These are phyloP conservation scores for Troides aeacus DNA, from an alignment of 2,888 invertebrate genomes.

Conservation along the genomic window DNA sequence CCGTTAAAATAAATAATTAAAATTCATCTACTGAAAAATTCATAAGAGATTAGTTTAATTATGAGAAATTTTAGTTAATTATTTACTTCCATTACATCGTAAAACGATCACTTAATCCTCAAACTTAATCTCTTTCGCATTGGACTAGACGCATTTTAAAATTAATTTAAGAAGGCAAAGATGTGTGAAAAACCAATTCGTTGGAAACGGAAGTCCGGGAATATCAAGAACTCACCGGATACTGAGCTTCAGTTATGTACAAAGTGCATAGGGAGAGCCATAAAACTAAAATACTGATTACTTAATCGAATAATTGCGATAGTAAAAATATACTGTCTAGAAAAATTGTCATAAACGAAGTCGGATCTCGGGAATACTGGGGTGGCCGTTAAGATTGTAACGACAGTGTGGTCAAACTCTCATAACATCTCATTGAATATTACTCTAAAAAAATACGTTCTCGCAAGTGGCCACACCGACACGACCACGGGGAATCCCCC, in stretches of 20 bases:
- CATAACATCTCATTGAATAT: constrained; percentile 52
- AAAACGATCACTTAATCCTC: constrained; percentile 61
- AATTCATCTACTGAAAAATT: constrained; percentile 51
- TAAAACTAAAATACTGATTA: constrained; percentile 74
- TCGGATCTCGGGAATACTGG: constrained; percentile 70
- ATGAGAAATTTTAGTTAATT: constrained; percentile 43
- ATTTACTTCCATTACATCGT: constrained; percentile 46
- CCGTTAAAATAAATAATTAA: constrained; percentile 45
- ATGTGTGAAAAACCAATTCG: constrained; percentile 72
- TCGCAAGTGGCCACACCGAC: constrained; percentile 54
- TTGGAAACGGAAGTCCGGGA: constrained; percentile 45
- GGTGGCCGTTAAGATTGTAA: constrained; percentile 39
- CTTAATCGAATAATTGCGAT: constrained; percentile 49
- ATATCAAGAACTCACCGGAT: constrained; percentile 48
- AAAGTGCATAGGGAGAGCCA: constrained; percentile 57
- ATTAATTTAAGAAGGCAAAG: constrained; percentile 78
- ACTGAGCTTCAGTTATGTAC: constrained; percentile 59
- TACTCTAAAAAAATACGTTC: constrained; percentile 62
- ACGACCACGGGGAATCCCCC: constrained; percentile 41
- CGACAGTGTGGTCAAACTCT: constrained; percentile 51
- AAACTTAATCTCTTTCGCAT: constrained; percentile 76
- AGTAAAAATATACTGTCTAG: constrained; percentile 66
- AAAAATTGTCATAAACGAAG: constrained; percentile 58
- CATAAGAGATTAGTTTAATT: constrained; percentile 48
- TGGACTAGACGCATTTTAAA: constrained; percentile 77